Base-by-base conservation (phyloP, 2,797 vertebrate species). In the Pampus argenteus region DNA sequence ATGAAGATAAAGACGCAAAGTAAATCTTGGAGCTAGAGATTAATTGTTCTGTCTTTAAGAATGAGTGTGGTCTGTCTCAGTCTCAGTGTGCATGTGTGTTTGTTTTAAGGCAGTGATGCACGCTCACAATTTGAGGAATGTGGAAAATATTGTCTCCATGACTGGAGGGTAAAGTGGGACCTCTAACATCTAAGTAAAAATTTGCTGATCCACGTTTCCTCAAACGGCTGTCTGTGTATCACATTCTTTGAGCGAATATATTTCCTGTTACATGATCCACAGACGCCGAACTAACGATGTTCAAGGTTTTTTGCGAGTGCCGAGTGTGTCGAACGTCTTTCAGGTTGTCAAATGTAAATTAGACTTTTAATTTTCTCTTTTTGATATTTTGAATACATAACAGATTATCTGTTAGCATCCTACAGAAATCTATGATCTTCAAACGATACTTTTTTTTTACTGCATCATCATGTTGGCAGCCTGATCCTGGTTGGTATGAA, bases 361-460 rank as follows among this genome's bases (percentile, higher is more conserved):
- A 47, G 59, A 25, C 58, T 76, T 84, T 79, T 55, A 40, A 74
- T 69, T 64, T 22, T 66, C 45, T 71, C 62, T 73, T 71, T 65
- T 73, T 71, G 55, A 60, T 79, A 60, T 66, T 78, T 64, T 65
- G 26, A 61, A 29, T 36, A 26, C 23, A 6, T 60, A 67, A 61
- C 48, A 66, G 58, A 28, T 54, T 3, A 56, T 54, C 6, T 63
- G 44, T 34, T n/a, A 5, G 49, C 26, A 6, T 61, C 71, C 38
- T 7, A 20, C 52, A 70, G n/a, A 64, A 56, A 45, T 56, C 7
- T 20, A 1, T 20, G 3, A 15, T 51, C 52, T 61, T 23, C 63
- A 34, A 58, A 48, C 20, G 73, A 71, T 66, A 15, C 31, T 47
- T 66, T 56, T 69, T 52, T 56, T 69, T 52, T 23, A 75, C n/a